phyloP scores from a whole-genome alignment of 2,888 invertebrate genomes.

The Megamerina dolium region DNA sequence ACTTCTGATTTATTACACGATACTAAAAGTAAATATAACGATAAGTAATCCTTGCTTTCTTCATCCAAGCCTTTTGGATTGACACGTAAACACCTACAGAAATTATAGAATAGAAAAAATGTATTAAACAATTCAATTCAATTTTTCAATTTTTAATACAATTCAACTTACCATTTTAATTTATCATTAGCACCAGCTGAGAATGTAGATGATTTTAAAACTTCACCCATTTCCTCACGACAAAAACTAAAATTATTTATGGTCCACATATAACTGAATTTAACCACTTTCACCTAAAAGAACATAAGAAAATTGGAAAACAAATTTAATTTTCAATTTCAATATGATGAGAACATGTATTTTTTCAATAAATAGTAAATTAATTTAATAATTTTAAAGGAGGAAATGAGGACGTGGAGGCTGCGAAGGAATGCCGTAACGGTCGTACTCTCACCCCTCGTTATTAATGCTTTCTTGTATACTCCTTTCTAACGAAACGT shows the following conservation, averaged over 20 bases:
- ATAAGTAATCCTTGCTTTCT: slow-evolving; percentile 99
- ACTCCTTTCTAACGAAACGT: no score
- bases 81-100: slow-evolving; percentile 86
- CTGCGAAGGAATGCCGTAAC: no score
- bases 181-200: slow-evolving; percentile 99
- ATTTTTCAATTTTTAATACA: neutral
- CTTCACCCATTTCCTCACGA: slow-evolving; percentile 99
- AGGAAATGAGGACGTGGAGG: no score
- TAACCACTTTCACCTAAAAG: slow-evolving; percentile 96
- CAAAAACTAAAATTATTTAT: slow-evolving; percentile 99
- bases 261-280: slow-evolving; percentile 99
- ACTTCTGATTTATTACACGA: slow-evolving; percentile 99
- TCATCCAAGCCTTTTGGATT: slow-evolving; percentile 99
- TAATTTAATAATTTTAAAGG: no score
- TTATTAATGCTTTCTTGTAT: no score
- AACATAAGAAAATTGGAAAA: slow-evolving; percentile 9
- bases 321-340: no score
- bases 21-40: slow-evolving; percentile 95
- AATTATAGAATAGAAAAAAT: slow-evolving; percentile 2
- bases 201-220: slow-evolving; percentile 98
- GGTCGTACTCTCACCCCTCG: no score
- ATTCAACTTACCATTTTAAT: slow-evolving; percentile 79
- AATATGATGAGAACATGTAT: no score
- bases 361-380: no score
- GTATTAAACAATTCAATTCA: no score